Evolutionary conservation across 1,140 invertebrate species (phyloP), one percentile per base, ranked within the genome.

Genomic region (Battus philenor): DNA sequence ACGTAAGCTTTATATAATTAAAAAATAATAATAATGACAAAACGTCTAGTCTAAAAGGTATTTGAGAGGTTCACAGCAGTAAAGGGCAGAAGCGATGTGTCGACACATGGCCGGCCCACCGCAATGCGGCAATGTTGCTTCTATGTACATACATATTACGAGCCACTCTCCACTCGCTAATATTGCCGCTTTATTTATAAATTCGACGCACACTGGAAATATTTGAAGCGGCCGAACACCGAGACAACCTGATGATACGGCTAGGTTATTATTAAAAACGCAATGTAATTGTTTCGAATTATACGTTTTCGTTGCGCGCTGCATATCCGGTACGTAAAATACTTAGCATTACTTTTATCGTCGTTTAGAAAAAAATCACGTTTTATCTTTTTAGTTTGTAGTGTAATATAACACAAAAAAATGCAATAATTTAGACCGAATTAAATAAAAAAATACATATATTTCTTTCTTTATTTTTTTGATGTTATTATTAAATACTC

Each of bases 121-220:
- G 75, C 78, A 82, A 69, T 82, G 78, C 78, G 78, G 71, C 75
- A 81, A 68, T 67, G 68, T 66, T 73, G 54, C 64, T 74, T 66
- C 68, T 75, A 68, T 72, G 69, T 75, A 81, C 77, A 76, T 66
- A 75, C 59, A 66, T 71, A 68, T 64, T 67, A 62, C 64, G 59
- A 68, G 59, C 60, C 62, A 60, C 66, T 65, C 68, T 62, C 62
- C 59, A 60, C 62, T 64, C 61, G 56, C 71, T 78, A 69, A 74
- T 66, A 69, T 59, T 68, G 46, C 53, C 58, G 64, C 54, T 65
- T 64, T 78, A 73, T 69, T 74, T 69, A 71, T 71, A 73, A 74
- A 70, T 56, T 52, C 53, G 60, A 58, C 55, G 59, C 55, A 50
- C 52, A 62, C 50, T 51, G 55, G 39, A 70, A 61, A 57, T 52